A percentile compares a stretch with the other conserved stretches of the same genome.
These are phyloP conservation scores for Masnerella sp. DNA, from an alignment of 2,888 invertebrate species.

Conservation along the genomic window DNA sequence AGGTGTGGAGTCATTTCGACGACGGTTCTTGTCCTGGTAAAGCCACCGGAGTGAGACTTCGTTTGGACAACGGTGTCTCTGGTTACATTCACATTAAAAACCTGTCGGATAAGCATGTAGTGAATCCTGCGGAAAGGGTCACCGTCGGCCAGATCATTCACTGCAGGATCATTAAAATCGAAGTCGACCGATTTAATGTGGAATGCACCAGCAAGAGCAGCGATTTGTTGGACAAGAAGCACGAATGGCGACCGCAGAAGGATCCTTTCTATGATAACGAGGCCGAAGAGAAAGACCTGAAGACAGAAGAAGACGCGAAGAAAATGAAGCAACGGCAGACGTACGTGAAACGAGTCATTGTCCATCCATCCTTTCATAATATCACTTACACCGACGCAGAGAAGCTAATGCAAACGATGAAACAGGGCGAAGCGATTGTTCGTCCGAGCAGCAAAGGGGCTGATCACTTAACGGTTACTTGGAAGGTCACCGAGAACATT, in stretches of 20 bases:
- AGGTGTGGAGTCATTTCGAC: conserved; percentile 99
- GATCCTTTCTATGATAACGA: conserved; percentile 96
- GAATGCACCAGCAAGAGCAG: conserved; percentile 96
- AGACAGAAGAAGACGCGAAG: conserved; percentile 88
- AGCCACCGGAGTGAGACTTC: conserved; percentile 92
- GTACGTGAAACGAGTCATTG: conserved; percentile 97
- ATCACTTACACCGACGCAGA: conserved; percentile 96
- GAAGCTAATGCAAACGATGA: conserved; percentile 92
- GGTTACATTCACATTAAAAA: conserved; percentile 97
- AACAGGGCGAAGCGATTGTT: conserved; percentile 97
- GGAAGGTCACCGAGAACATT: conserved; percentile 97
- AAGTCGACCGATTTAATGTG: conserved; percentile 94
- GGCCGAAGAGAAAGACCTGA: conserved; percentile 87
- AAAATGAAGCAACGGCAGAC: conserved; percentile 90
- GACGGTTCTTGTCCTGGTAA: conserved; percentile 97
- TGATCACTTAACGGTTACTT: conserved; percentile 97
- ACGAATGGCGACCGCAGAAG: conserved; percentile 92
- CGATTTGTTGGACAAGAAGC: conserved; percentile 93
- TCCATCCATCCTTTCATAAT: conserved; percentile 98
- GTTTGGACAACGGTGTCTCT: conserved; percentile 94
- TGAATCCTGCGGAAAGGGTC: conserved; percentile 95
- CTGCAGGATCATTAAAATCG: conserved; percentile 95
- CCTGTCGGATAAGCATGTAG: conserved; percentile 94
- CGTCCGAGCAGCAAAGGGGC: conserved; percentile 98
- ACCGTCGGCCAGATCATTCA: conserved; percentile 90